Evolutionary conservation across 2,888 invertebrate genomes (phyloP).

Genomic region (Graphium colonna): DNA sequence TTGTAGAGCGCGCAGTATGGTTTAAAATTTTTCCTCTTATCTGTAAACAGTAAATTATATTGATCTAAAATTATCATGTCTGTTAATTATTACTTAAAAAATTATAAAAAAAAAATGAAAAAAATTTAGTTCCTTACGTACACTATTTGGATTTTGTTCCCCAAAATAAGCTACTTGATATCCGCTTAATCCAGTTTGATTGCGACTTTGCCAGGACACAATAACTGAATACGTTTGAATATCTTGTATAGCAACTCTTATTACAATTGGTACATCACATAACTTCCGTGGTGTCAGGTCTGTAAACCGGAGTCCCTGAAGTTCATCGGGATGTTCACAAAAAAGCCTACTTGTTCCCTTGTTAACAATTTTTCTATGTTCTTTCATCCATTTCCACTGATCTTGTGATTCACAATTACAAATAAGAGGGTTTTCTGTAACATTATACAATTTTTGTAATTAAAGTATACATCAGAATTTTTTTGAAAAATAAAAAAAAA

Average conservation of each 20-base stretch:
- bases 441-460: not conserved
- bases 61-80: no score
- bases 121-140: conserved; percentile 52
- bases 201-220: conserved; percentile 94
- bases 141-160: conserved; percentile 71
- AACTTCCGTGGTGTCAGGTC: conserved; percentile 90
- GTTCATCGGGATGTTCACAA: conserved; percentile 91
- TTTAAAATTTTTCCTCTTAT: conserved; percentile 88
- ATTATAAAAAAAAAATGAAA: no score
- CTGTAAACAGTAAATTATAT: conserved; percentile 57
- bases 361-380: conserved; percentile 88
- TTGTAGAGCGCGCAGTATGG: conserved; percentile 85
- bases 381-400: conserved; percentile 94
- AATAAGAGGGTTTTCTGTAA: conserved; percentile 91
- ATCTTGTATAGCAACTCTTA: conserved; percentile 92
- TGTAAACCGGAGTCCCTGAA: conserved; percentile 87
- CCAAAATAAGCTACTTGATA: conserved; percentile 92
- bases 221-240: conserved; percentile 92
- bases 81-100: not conserved
- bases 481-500: no score
- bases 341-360: conserved; percentile 82
- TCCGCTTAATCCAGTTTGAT: conserved; percentile 90
- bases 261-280: conserved; percentile 90
- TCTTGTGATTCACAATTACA: conserved; percentile 95
- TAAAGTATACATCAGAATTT: no score